phyloP scores from a whole-genome alignment of 2,888 invertebrate species.

The Aelia acuminata region DNA sequence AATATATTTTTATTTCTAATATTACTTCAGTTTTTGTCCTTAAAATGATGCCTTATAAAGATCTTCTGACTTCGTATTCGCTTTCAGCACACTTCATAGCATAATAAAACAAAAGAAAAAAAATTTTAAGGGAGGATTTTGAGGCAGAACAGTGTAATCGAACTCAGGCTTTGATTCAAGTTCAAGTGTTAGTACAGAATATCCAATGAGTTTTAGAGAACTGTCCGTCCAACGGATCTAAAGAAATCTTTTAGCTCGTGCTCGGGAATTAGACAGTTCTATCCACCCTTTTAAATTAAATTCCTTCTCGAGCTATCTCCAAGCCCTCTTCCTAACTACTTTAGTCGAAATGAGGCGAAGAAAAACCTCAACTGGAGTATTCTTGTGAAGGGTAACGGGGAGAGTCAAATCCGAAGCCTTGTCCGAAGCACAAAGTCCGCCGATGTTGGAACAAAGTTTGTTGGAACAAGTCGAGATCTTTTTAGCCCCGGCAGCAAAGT shows the following conservation, averaged over 20 bases:
- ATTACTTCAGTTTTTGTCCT: no score
- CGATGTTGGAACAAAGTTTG: neutral
- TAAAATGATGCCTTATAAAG: no score
- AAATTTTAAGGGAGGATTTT: no score
- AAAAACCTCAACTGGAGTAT: constrained; percentile 5
- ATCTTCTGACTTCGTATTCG: no score
- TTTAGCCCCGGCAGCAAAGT: neutral
- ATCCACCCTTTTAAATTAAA: neutral
- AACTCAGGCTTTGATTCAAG: no score
- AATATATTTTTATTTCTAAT: no score
- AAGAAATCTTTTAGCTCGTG: neutral
- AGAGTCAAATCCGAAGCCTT: neutral
- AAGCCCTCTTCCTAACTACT: neutral
- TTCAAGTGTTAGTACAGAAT: no score
- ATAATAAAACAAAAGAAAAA: no score
- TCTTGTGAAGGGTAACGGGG: neutral
- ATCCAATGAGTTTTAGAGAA: neutral
- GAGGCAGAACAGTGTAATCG: no score
- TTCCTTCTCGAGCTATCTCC: neutral
- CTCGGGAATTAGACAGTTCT: neutral
- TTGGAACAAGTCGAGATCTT: neutral
- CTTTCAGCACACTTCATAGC: no score
- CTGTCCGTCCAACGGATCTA: neutral
- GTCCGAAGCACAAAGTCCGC: neutral
- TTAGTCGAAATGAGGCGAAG: neutral